These are phyloP conservation scores for Dexiosoma caninum DNA, from an alignment of 2,888 invertebrate genomes.

Conservation along the genomic window DNA sequence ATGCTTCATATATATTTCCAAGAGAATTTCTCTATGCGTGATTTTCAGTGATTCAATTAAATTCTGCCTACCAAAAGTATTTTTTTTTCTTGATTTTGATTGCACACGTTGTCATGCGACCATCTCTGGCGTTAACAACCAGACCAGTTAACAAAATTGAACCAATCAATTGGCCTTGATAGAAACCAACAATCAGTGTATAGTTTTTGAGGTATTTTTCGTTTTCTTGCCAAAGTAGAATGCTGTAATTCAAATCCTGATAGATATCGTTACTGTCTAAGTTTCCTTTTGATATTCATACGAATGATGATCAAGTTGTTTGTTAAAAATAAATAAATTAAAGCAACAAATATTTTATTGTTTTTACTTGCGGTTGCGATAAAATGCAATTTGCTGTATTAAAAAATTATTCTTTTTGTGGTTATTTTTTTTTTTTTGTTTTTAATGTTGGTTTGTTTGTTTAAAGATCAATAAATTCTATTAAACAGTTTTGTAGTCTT, in stretches of 20 bases:
- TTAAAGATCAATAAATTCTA: neutral
- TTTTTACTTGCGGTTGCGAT: neutral
- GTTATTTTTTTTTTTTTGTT: neutral
- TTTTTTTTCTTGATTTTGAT: too few relatives aligned
- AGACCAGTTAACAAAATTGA: constrained; percentile 31
- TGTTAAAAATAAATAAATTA: neutral
- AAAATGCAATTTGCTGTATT: constrained; percentile 4
- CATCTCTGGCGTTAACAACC: neutral
- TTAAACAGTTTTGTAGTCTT: neutral
- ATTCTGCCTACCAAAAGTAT: too few relatives aligned
- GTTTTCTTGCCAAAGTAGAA: constrained; percentile 50
- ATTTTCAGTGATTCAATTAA: too few relatives aligned
- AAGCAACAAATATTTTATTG: neutral
- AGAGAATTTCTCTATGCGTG: too few relatives aligned
- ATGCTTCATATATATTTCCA: too few relatives aligned
- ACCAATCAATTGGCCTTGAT: constrained; percentile 62
- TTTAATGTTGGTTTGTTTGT: neutral
- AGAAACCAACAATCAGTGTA: constrained; percentile 54
- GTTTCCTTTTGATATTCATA: neutral
- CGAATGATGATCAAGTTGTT: neutral
- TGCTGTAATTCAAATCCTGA: constrained; percentile 40
- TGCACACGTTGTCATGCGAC: neutral
- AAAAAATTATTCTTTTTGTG: neutral
- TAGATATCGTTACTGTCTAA: constrained; percentile 24
- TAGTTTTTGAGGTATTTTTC: constrained; percentile 17